Percentiles rank a stretch among this genome's conserved stretches.
Evolutionary conservation across 2,888 invertebrate species (phyloP).

Genomic region (Biston betularia): DNA sequence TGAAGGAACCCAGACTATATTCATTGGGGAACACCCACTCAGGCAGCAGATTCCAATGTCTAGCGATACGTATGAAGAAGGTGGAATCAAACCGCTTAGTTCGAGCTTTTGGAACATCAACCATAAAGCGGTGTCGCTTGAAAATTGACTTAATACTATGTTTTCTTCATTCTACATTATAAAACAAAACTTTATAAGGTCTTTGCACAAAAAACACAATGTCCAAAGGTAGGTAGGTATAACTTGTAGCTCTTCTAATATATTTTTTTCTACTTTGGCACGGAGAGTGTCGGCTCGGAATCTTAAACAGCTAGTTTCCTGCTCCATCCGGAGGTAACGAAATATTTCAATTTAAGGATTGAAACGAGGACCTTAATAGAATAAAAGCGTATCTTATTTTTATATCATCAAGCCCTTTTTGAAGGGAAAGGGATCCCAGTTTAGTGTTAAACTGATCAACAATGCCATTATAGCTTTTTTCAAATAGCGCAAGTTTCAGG

Average conservation of each 20-base stretch:
- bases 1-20: too few species aligned
- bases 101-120: too few species aligned
- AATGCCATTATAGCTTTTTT: background rate
- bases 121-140: too few species aligned
- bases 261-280: constrained; percentile 10
- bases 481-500: background rate
- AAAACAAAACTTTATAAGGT: background rate
- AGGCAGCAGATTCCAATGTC: too few species aligned
- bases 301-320: constrained; percentile 35
- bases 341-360: constrained; percentile 32
- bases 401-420: constrained; percentile 11
- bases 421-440: background rate
- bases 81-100: too few species aligned
- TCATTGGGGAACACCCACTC: too few species aligned
- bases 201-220: background rate
- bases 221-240: background rate
- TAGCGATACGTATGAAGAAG: too few species aligned
- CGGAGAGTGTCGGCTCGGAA: constrained; percentile 19
- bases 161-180: too few species aligned
- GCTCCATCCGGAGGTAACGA: constrained; percentile 14
- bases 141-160: too few species aligned
- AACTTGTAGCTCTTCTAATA: constrained; percentile 6
- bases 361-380: constrained; percentile 22
- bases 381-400: constrained; percentile 25
- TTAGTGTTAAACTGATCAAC: constrained; percentile 1